These are phyloP conservation scores for Monochamus saltuarius DNA, from an alignment of 1,140 invertebrate genomes.

Conservation along the genomic window DNA sequence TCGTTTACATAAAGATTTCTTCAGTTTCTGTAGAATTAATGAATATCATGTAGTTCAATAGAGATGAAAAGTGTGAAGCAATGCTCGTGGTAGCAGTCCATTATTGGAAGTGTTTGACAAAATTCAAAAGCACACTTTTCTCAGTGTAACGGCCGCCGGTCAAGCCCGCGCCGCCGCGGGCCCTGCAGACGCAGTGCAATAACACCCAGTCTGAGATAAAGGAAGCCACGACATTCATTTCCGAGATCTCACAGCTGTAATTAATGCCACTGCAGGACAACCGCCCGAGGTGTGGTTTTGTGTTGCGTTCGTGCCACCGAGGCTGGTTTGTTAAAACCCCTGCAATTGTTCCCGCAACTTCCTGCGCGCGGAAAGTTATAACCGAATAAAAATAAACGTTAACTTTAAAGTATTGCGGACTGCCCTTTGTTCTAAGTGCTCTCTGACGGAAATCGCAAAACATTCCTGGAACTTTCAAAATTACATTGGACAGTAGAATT, in stretches of 20 bases:
- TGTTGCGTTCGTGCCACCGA: constrained; percentile 21
- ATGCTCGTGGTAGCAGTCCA: no score
- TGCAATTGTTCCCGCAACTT: constrained; percentile 41
- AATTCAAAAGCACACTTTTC: no score
- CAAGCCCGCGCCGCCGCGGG: background rate
- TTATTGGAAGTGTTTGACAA: no score
- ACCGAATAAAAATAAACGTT: constrained; percentile 23
- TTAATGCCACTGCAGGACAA: constrained; percentile 47
- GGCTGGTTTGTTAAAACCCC: constrained; percentile 22
- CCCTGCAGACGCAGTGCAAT: constrained; percentile 32
- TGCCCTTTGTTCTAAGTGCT: constrained; percentile 10
- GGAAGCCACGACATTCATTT: constrained; percentile 49
- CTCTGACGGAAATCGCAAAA: constrained; percentile 9
- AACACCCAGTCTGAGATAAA: constrained; percentile 38
- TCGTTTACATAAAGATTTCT: no score
- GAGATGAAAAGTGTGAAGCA: no score
- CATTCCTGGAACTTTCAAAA: no score
- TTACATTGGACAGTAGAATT: no score
- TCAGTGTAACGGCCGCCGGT: no score
- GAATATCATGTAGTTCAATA: no score
- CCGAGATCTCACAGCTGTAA: constrained; percentile 44
- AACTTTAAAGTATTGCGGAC: constrained; percentile 15
- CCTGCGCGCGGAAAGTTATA: constrained; percentile 29
- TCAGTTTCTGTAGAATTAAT: no score
- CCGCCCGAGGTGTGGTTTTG: constrained; percentile 38